Base-by-base conservation (phyloP, 2,888 invertebrate genomes). In the Pasiphila rectangulata region DNA sequence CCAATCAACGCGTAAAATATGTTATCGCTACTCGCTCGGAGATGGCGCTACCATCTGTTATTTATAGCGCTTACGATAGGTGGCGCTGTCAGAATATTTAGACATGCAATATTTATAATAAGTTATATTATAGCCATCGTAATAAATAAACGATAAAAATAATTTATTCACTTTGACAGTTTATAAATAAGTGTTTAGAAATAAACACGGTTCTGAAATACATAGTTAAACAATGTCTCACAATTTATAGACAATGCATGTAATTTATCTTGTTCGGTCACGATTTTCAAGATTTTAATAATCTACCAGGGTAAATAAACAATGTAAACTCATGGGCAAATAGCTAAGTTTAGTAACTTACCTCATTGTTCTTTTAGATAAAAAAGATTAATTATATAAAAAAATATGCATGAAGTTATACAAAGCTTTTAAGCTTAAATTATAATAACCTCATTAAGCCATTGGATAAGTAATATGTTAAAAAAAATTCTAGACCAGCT, bases 21-120 rank as follows among this genome's bases (percentile, higher is more conserved):
- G 16, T 27, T 6, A 7, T 12, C 4, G 50, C 84, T 78, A 83
- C 69, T 79, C 68, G 23, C 41, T 70, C 49, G 46, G 30, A 82
- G 84, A 70, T 78, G 78, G 75, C 82, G 73, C 59, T 42, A 19
- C n/a, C 3, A 19, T 9, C 37, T 1, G 6, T 9, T 36, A 20
- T 9, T 7, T 4, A 4, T 5, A 1, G 1, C 2, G 5, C 12
- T 2, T 1, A 17, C 37, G n/a, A 51, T 34, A 65, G 65, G 62
- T 59, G 64, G 50, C 63, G 60, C 44, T 60, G 10, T 32, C 25
- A 23, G 3, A 10, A 40, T 19, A 21, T 17, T 4, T 9, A 20
- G 7, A 24, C 23, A 35, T n/a, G n/a, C 4, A 20, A 13, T 21
- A 12, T 38, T 5, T 24, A 12, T 7, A 10, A 39, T 5, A 30